Conservation (phyloP, 2,888 invertebrate species). For the Hedya salicella region DNA sequence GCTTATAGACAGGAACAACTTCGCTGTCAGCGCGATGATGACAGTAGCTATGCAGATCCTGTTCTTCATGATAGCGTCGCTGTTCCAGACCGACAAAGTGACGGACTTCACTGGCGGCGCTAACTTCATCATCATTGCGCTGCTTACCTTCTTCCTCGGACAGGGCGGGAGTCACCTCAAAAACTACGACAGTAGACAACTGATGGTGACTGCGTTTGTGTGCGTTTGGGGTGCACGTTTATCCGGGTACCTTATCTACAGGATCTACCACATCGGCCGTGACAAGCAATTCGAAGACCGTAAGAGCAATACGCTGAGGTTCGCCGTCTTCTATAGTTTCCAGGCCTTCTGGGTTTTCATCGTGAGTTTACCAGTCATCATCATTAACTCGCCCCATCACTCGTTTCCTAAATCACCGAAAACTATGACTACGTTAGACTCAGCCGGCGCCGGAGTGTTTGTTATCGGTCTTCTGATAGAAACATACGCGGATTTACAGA, state of each 20-base stretch:
- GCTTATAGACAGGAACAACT: slow-evolving; percentile 92
- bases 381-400: slow-evolving; percentile 94
- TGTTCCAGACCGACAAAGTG: slow-evolving; percentile 94
- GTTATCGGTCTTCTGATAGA: slow-evolving; percentile 94
- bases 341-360: slow-evolving; percentile 96
- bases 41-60: slow-evolving; percentile 93
- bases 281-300: slow-evolving; percentile 96
- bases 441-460: slow-evolving; percentile 93
- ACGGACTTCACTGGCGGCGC: slow-evolving; percentile 97
- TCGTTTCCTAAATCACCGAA: slow-evolving; percentile 90
- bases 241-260: slow-evolving; percentile 94
- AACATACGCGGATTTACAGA: slow-evolving; percentile 96
- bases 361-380: slow-evolving; percentile 96
- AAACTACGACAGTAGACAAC: slow-evolving; percentile 94
- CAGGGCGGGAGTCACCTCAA: slow-evolving; percentile 89
- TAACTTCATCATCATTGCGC: slow-evolving; percentile 95
- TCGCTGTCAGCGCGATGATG: slow-evolving; percentile 94
- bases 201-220: slow-evolving; percentile 95
- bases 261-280: slow-evolving; percentile 95
- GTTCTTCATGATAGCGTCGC: slow-evolving; percentile 94
- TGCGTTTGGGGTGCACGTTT: slow-evolving; percentile 95
- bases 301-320: slow-evolving; percentile 92
- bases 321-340: slow-evolving; percentile 97
- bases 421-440: slow-evolving; percentile 94
- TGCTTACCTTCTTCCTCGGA: slow-evolving; percentile 94